These are phyloP conservation scores for Varanus salvator DNA, from an alignment of 2,113 vertebrate species.

Conservation along the genomic window DNA sequence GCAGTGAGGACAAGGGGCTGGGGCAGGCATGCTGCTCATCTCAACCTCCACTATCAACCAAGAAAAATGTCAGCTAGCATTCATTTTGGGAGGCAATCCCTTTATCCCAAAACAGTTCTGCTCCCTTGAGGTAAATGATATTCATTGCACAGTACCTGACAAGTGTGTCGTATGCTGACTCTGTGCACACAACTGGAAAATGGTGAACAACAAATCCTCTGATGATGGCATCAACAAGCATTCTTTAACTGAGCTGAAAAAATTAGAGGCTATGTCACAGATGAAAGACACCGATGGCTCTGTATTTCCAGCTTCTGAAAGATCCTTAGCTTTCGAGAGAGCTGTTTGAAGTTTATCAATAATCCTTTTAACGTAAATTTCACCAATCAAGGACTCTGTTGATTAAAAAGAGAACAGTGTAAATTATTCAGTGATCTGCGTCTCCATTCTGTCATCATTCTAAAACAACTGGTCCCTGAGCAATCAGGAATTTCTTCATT, in stretches of 20 bases:
- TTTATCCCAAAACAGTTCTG: too few species aligned
- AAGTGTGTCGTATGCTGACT: slow-evolving; percentile 82
- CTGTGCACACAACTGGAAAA: slow-evolving; percentile 92
- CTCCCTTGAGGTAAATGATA: background rate
- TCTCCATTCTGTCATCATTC: background rate
- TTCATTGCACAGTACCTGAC: slow-evolving; percentile 79
- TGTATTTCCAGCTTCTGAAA: slow-evolving; percentile 88
- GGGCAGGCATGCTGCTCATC: too few species aligned
- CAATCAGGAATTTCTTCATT: background rate
- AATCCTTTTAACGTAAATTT: slow-evolving; percentile 89
- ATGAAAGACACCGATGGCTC: slow-evolving; percentile 90
- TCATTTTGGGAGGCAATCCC: too few species aligned
- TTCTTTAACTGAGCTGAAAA: slow-evolving; percentile 91
- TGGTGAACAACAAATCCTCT: slow-evolving; percentile 91
- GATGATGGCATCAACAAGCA: slow-evolving; percentile 88
- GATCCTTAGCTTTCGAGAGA: slow-evolving; percentile 86
- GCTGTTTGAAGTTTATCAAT: slow-evolving; percentile 90
- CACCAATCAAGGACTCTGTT: slow-evolving; percentile 89
- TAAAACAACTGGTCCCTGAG: background rate
- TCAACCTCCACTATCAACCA: too few species aligned
- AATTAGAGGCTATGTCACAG: slow-evolving; percentile 91
- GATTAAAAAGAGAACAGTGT: slow-evolving; percentile 25
- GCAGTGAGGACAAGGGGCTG: too few species aligned
- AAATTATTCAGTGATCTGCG: background rate
- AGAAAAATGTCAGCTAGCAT: too few species aligned